Evolutionary conservation across 2,113 vertebrate species (phyloP).

Genomic region (Gallinago paraguaiae): DNA sequence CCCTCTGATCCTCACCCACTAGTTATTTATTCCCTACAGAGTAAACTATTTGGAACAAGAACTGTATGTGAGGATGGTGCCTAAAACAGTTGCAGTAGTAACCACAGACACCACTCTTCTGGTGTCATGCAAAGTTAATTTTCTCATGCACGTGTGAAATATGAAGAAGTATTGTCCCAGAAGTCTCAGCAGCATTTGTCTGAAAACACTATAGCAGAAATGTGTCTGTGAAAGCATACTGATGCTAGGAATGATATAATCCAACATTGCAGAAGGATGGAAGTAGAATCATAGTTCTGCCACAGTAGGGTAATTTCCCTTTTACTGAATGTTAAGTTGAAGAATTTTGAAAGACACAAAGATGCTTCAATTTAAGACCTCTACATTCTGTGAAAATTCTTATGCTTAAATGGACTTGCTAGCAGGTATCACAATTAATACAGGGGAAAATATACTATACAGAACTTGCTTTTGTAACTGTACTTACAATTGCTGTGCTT

Average conservation of each 20-base stretch:
- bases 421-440: background rate
- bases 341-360: background rate
- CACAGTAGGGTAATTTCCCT: background rate
- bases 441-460: background rate
- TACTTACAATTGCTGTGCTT: background rate
- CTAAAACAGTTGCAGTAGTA: background rate
- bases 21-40: background rate
- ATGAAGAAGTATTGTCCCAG: background rate
- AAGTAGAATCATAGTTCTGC: background rate
- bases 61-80: background rate
- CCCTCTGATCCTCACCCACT: background rate
- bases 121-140: background rate
- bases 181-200: background rate
- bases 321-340: background rate
- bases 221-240: background rate
- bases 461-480: slow-evolving; percentile 2
- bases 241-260: background rate
- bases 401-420: background rate
- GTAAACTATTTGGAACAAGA: background rate
- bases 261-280: background rate
- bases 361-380: background rate
- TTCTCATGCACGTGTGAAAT: background rate
- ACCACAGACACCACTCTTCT: background rate
- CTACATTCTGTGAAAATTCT: background rate
- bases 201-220: background rate